A percentile compares a stretch with the other conserved stretches of the same genome.
Conservation (phyloP, 2,113 vertebrate genomes). For the Grallaria varia region DNA sequence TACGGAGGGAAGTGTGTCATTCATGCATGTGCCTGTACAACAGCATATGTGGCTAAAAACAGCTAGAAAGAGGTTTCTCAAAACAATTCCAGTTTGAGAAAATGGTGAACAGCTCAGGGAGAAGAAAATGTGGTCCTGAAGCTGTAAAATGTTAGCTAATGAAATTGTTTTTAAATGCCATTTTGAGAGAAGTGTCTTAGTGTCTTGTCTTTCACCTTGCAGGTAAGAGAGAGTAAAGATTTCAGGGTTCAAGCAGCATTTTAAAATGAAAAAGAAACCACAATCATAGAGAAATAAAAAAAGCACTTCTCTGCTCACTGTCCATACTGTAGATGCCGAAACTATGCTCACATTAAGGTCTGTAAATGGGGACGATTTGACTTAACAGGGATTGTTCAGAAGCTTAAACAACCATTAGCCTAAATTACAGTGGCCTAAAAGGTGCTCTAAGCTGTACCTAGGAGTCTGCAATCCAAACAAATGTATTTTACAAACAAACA, state of each 20-base stretch:
- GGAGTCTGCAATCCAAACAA: not conserved
- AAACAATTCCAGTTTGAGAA: not conserved
- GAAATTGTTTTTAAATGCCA: not conserved
- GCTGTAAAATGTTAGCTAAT: not conserved
- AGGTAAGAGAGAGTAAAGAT: not conserved
- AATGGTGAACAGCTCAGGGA: not conserved
- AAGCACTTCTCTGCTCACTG: not conserved
- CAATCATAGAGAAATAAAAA: not conserved
- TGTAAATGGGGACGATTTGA: not conserved
- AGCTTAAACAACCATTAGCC: not conserved
- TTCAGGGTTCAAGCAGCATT: not conserved
- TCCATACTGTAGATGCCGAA: not conserved
- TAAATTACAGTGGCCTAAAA: not conserved
- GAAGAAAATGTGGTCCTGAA: not conserved
- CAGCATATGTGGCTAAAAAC: rapidly evolving
- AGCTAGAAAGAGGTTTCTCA: not conserved
- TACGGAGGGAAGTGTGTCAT: not conserved
- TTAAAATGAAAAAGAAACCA: not conserved
- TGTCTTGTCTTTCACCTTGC: not conserved
- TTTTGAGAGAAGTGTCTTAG: not conserved
- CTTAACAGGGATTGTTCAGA: not conserved
- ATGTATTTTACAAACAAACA: not conserved
- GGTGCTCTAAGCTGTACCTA: not conserved
- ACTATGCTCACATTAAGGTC: not conserved
- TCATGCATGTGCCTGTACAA: rapidly evolving